phyloP scores from a whole-genome alignment of 2,797 vertebrate species.

The Macrochelys suwanniensis region DNA sequence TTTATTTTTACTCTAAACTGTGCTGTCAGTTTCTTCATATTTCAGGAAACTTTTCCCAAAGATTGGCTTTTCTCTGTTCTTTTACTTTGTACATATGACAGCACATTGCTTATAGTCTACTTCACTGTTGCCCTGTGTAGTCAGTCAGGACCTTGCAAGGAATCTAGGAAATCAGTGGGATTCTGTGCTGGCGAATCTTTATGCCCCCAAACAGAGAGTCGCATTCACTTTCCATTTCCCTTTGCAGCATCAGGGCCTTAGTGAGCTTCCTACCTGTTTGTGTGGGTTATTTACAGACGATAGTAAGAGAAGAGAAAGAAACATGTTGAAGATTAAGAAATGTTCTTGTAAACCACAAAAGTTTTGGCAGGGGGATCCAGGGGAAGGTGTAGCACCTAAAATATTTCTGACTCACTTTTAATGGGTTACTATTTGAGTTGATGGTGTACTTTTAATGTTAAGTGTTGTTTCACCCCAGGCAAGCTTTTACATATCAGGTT shows the following conservation, averaged over 20 bases:
- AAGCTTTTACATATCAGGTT: conserved; percentile 55
- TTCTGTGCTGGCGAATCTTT: neutral
- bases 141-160: neutral
- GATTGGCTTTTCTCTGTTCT: neutral
- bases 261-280: neutral
- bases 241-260: neutral
- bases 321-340: neutral
- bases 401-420: conserved; percentile 42
- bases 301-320: neutral
- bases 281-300: neutral
- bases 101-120: neutral
- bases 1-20: neutral
- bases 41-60: neutral
- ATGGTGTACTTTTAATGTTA: neutral
- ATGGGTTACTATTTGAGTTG: conserved; percentile 48
- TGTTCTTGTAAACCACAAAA: neutral
- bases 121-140: neutral
- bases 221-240: neutral
- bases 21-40: neutral
- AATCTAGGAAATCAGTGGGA: neutral
- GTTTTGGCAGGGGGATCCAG: neutral
- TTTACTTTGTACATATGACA: neutral
- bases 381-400: neutral
- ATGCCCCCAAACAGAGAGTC: neutral
- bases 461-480: conserved; percentile 47